Conservation (phyloP, 2,888 invertebrate species). For the Amaurobius ferox region DNA sequence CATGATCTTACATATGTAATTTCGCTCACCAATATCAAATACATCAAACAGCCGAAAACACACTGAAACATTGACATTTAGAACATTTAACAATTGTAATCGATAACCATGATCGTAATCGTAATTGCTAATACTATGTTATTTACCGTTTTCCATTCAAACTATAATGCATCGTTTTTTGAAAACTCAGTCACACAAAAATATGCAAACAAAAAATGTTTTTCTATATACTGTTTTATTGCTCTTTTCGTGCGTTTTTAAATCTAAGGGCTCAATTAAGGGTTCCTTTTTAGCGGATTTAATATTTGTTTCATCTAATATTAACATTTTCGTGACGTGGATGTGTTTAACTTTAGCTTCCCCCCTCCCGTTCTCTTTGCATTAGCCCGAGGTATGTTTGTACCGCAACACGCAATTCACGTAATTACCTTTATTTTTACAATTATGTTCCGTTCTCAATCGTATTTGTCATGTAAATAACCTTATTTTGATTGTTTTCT, state of each 20-base stretch:
- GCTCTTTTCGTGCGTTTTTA: not conserved
- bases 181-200: not conserved
- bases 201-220: not conserved
- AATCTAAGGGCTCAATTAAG: not conserved
- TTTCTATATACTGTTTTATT: not conserved
- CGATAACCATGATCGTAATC: not conserved
- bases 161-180: not conserved
- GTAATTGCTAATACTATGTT: conserved; percentile 6
- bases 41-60: not conserved
- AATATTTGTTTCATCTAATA: conserved; percentile 18
- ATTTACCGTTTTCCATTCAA: conserved; percentile 1
- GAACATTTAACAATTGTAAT: not conserved
- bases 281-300: not conserved
- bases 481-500: not conserved
- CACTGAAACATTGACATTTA: not conserved
- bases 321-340: conserved; percentile 15
- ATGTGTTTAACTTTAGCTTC: conserved; percentile 4
- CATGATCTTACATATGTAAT: conserved; percentile 2
- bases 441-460: not conserved
- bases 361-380: not conserved
- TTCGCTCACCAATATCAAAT: not conserved
- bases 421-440: not conserved
- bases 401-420: not conserved
- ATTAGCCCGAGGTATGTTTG: not conserved
- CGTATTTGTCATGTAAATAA: not conserved